Base-by-base conservation (phyloP, 2,888 invertebrate genomes). In the Tubulanus polymorphus region DNA sequence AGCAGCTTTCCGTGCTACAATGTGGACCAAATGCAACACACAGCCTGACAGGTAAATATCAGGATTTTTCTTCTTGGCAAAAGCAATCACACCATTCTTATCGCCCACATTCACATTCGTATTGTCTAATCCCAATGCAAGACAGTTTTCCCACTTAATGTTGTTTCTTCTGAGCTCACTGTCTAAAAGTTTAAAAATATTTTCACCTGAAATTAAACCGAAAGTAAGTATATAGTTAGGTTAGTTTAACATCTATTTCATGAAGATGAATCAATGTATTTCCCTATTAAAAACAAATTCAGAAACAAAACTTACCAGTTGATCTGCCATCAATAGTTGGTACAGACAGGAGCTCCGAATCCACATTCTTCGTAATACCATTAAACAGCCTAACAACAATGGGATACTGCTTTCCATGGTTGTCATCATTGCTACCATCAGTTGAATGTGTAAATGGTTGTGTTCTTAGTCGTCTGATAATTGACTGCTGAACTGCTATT, bases 81-180 rank as follows among this genome's bases (percentile, higher is more conserved):
- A 30, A 32, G 52, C 53, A 51, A 51, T 48, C 1, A 61, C 57
- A 45, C 59, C 62, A 51, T 61, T 61, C 10, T 59, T 48, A 6
- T 18, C 41, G 23, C 41, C 41, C 6, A 8, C 6, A 18, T 8
- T 63, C 3, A 62, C 62, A 48, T 37, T 51, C 10, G 60, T 62
- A 53, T 62, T 63, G 41, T 62, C 63, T 53, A 54, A 57, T 3
- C 61, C 61, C n/a, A 62, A 47, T 12, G 55, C 46, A 2, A 63
- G 15, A 46, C 59, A 59, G 37, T 61, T 54, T 28, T 12, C 10
- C 63, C 63, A 61, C n/a, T 56, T 41, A 28, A 60, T 52, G 5
- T 6, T 6, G 23, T 26, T 29, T n/a, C 28, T n/a, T 2, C 32
- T 20, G 12, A 48, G 25, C 32, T 53, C 48, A 29, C 30, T 15